phyloP scores from a whole-genome alignment of 2,888 invertebrate genomes.

The Leptopilina myrica region DNA sequence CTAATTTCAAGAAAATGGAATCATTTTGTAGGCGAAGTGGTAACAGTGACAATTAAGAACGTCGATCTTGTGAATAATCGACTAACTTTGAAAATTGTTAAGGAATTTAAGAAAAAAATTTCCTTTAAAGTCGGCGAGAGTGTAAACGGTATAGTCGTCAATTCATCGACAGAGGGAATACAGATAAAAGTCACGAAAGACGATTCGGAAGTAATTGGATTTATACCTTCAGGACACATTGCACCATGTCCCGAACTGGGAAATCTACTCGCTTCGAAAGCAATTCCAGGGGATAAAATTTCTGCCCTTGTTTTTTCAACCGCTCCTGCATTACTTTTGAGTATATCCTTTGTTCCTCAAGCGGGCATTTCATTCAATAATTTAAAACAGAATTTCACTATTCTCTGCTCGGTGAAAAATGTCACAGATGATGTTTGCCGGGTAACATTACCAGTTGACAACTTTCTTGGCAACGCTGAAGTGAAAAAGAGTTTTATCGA shows the following conservation, averaged over 20 bases:
- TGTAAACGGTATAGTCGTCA: constrained; percentile 66
- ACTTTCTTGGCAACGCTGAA: constrained; percentile 60
- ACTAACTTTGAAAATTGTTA: constrained; percentile 43
- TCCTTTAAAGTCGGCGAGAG: constrained; percentile 62
- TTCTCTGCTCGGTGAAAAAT: constrained; percentile 66
- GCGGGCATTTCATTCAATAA: constrained; percentile 43
- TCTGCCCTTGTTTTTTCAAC: constrained; percentile 67
- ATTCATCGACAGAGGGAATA: constrained; percentile 66
- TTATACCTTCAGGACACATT: constrained; percentile 71
- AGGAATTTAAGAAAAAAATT: constrained; percentile 26
- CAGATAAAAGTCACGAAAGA: constrained; percentile 60
- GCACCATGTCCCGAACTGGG: constrained; percentile 68
- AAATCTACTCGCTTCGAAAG: constrained; percentile 62
- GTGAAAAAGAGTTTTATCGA: constrained; percentile 50
- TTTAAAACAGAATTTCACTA: constrained; percentile 61
- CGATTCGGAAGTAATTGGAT: constrained; percentile 56
- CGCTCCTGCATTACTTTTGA: constrained; percentile 65
- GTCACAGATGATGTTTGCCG: constrained; percentile 58
- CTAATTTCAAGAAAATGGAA: constrained; percentile 73
- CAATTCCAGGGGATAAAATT: constrained; percentile 63
- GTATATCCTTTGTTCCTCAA: constrained; percentile 62
- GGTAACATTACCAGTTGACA: constrained; percentile 64
- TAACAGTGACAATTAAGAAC: constrained; percentile 57
- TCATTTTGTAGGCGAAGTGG: constrained; percentile 81
- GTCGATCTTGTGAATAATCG: constrained; percentile 48